A percentile compares a stretch with the other conserved stretches of the same genome.
Conservation (phyloP, 2,797 vertebrate genomes). For the Molossus alvarezi region DNA sequence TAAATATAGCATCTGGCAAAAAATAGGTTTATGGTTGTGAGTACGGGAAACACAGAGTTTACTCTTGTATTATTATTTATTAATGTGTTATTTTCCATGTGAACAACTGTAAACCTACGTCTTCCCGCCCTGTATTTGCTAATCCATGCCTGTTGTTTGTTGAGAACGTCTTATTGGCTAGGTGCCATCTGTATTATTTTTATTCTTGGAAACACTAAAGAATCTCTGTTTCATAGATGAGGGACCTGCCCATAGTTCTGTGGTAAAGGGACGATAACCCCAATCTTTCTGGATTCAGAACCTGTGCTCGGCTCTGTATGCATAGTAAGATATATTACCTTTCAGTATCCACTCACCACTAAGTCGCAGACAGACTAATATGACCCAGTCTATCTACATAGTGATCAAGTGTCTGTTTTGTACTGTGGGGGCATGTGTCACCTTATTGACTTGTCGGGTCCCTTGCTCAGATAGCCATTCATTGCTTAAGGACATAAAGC, state of each 20-base stretch:
- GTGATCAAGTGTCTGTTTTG: background rate
- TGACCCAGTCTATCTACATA: background rate
- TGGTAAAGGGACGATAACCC: background rate
- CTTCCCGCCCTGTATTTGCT: background rate
- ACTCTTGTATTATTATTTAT: background rate
- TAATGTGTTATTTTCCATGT: background rate
- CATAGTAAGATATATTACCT: background rate
- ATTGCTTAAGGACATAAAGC: background rate
- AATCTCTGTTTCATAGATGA: background rate
- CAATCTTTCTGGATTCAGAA: background rate
- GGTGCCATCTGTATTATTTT: background rate
- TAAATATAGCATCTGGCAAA: background rate
- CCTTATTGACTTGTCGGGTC: background rate
- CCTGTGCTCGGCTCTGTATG: background rate
- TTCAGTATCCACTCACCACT: background rate
- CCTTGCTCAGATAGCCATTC: background rate
- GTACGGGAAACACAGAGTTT: background rate
- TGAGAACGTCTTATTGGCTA: background rate
- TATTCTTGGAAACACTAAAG: background rate
- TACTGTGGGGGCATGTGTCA: too few species aligned
- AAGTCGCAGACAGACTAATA: background rate
- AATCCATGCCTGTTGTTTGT: background rate
- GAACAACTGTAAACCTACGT: background rate
- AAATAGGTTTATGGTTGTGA: background rate
- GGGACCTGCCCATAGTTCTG: background rate